These are phyloP conservation scores for Stomatorhinus ivindoensis DNA, from an alignment of 2,113 vertebrate species.

Conservation along the genomic window DNA sequence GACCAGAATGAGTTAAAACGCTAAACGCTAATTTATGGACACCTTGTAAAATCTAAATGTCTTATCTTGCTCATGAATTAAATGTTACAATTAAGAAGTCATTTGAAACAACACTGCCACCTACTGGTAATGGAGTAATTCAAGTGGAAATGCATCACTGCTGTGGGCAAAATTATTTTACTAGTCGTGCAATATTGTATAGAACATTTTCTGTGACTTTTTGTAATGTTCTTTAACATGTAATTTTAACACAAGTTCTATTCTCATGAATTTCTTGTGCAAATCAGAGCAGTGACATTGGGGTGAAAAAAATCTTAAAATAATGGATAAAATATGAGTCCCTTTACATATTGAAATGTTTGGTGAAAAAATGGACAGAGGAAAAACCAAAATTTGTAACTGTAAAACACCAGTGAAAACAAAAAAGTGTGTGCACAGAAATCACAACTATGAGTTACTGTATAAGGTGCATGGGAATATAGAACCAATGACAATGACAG, in stretches of 20 bases:
- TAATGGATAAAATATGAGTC: neutral
- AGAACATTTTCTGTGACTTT: neutral
- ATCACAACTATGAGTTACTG: neutral
- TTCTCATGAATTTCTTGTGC: neutral
- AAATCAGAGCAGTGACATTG: neutral
- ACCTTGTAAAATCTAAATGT: neutral
- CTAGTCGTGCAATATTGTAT: neutral
- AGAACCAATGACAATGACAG: neutral
- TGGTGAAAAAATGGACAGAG: neutral
- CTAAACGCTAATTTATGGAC: neutral
- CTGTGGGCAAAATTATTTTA: neutral
- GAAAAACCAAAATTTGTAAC: neutral
- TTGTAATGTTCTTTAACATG: neutral
- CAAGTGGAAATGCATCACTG: neutral
- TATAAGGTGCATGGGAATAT: neutral
- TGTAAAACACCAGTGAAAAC: neutral
- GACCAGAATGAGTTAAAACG: too few relatives aligned
- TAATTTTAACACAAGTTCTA: neutral
- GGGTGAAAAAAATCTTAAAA: neutral
- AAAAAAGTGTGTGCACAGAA: neutral
- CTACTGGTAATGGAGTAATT: neutral
- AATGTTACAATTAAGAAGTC: neutral
- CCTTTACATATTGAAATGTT: neutral
- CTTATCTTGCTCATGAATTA: neutral
- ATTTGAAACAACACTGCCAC: neutral